Conservation (phyloP, 2,888 invertebrate genomes). For the Philopedon plagiatum region DNA sequence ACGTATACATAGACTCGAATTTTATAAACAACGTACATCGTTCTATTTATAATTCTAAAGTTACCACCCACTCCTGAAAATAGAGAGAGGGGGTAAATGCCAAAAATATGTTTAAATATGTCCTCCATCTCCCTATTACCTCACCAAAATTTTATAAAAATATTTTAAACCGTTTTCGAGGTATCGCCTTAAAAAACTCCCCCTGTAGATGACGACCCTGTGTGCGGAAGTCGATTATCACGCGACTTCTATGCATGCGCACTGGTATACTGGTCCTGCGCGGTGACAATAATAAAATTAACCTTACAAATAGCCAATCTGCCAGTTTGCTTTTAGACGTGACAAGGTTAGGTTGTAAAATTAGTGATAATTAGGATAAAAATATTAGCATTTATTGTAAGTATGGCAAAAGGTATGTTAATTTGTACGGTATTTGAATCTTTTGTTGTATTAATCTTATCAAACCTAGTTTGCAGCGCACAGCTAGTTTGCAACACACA, state of each 20-base stretch:
- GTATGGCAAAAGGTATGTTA: slow-evolving; percentile 18
- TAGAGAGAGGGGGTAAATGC: too few relatives aligned
- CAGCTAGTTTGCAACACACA: slow-evolving; percentile 15
- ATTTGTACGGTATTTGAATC: not conserved
- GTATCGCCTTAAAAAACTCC: too few relatives aligned
- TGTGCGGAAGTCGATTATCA: too few relatives aligned
- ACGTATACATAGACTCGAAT: too few relatives aligned
- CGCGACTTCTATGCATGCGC: not conserved
- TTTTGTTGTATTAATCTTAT: not conserved
- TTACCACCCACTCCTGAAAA: too few relatives aligned
- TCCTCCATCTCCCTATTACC: too few relatives aligned
- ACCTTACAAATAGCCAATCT: not conserved
- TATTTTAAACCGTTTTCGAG: too few relatives aligned
- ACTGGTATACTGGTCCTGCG: not conserved
- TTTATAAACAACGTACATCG: too few relatives aligned
- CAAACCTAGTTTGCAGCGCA: slow-evolving; percentile 15
- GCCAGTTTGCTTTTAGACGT: not conserved
- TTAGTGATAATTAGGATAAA: not conserved
- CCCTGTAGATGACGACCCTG: too few relatives aligned
- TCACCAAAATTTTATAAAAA: too few relatives aligned
- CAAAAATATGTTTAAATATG: too few relatives aligned
- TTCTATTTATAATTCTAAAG: too few relatives aligned
- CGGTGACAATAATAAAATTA: not conserved
- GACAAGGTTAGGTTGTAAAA: not conserved
- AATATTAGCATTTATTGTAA: not conserved